Evolutionary conservation across 1,140 invertebrate species (phyloP).

Genomic region (Lucilia cuprina): DNA sequence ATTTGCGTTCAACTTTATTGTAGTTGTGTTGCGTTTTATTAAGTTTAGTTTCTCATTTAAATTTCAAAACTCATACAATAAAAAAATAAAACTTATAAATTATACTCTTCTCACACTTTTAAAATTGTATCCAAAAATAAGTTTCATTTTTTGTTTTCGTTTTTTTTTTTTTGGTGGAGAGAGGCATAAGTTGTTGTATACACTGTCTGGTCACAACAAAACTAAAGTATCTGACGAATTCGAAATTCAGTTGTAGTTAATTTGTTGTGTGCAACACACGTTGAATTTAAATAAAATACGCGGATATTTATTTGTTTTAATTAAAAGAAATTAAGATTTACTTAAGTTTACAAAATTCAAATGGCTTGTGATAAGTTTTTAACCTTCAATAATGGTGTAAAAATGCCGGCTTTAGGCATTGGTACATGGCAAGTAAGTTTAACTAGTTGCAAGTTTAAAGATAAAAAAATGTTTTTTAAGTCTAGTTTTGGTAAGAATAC

Average conservation of each 20-base stretch:
- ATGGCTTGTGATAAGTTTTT: slow-evolving; percentile 53
- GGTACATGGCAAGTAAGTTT: slow-evolving; percentile 79
- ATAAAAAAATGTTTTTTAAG: too few species aligned
- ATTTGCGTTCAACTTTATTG: too few species aligned
- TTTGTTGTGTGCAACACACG: background rate
- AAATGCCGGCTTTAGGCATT: slow-evolving; percentile 79
- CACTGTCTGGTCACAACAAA: background rate
- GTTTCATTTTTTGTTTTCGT: background rate
- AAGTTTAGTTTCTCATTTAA: background rate
- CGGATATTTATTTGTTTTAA: background rate
- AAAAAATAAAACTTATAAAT: background rate
- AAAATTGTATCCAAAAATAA: background rate
- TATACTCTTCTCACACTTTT: background rate
- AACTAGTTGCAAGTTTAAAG: too few species aligned
- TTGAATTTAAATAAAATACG: background rate
- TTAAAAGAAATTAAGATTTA: background rate
- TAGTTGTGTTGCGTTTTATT: background rate
- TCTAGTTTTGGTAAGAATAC: too few species aligned
- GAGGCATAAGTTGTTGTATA: background rate
- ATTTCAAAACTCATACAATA: slow-evolving; percentile 3
- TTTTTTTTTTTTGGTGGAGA: background rate
- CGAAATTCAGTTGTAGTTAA: background rate
- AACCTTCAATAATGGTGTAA: slow-evolving; percentile 61
- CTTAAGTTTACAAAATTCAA: slow-evolving; percentile 33
- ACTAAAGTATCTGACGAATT: background rate